Conservation (phyloP, 2,113 vertebrate genomes). For the Manacus vitellinus region DNA sequence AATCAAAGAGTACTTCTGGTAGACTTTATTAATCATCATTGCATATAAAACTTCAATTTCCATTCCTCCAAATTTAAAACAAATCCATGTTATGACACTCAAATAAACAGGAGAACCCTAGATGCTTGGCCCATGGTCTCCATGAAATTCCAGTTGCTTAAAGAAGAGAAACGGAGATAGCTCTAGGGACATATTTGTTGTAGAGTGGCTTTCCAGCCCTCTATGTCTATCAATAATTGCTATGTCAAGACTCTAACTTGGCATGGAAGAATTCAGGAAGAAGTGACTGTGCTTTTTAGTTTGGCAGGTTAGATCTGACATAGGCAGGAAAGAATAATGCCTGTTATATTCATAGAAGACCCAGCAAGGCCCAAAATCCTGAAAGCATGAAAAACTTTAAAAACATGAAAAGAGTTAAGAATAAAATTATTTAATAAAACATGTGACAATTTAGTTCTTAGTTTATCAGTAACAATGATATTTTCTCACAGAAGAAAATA, state of each 20-base stretch:
- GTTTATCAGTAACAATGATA: neutral
- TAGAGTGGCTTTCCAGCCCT: neutral
- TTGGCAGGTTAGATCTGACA: neutral
- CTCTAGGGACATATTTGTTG: neutral
- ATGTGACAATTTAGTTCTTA: neutral
- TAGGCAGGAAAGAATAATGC: neutral
- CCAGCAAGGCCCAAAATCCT: neutral
- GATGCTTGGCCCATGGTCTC: neutral
- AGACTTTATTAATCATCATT: neutral
- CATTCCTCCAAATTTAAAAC: neutral
- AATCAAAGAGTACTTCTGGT: neutral
- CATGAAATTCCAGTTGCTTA: neutral
- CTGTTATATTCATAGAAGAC: neutral
- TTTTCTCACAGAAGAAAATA: neutral
- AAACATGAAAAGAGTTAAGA: neutral
- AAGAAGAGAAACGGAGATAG: neutral
- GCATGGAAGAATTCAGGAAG: neutral
- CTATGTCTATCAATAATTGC: neutral
- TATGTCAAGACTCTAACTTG: neutral
- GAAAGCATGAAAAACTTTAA: neutral
- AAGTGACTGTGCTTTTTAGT: neutral
- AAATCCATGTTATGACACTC: neutral
- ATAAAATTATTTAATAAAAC: neutral
- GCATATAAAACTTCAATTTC: neutral
- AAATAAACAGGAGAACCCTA: neutral